Percentiles rank a stretch among this genome's conserved stretches.
Evolutionary conservation across 2,797 vertebrate species (phyloP).

Genomic region (Limosa lapponica): DNA sequence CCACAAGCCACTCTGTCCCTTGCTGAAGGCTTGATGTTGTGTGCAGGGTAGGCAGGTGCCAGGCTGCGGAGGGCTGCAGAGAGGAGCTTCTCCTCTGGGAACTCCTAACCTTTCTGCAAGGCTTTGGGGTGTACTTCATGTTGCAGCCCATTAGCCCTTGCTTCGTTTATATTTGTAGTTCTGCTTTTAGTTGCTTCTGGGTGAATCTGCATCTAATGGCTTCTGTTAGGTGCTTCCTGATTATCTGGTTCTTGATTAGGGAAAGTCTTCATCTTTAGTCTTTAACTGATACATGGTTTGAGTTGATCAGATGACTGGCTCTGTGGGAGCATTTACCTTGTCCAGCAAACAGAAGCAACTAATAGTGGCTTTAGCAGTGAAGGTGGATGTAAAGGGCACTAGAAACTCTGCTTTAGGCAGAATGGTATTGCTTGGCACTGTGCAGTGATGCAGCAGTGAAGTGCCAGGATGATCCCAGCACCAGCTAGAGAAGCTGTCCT

Average conservation of each 20-base stretch:
- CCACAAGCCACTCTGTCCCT: neutral
- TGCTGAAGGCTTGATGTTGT: neutral
- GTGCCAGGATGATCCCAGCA: neutral
- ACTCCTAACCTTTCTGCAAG: neutral
- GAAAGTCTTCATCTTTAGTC: neutral
- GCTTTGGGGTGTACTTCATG: accelerated
- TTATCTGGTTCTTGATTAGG: neutral
- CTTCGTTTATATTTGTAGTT: neutral
- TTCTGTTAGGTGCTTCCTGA: neutral
- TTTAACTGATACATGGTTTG: neutral
- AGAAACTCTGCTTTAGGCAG: neutral
- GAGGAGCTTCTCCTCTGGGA: neutral
- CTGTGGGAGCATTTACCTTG: neutral
- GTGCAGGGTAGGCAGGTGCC: neutral
- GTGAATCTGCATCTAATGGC: neutral
- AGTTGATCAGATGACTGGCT: neutral
- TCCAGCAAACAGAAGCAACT: neutral
- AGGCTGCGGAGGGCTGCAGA: neutral
- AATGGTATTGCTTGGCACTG: neutral
- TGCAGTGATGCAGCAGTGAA: neutral
- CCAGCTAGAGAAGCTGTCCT: neutral
- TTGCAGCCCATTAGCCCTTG: neutral
- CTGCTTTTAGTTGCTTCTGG: neutral
- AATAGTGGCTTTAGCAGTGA: neutral
- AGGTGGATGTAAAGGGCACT: neutral